Conservation (phyloP, 2,797 vertebrate genomes). For the Lithobates sylvaticus region DNA sequence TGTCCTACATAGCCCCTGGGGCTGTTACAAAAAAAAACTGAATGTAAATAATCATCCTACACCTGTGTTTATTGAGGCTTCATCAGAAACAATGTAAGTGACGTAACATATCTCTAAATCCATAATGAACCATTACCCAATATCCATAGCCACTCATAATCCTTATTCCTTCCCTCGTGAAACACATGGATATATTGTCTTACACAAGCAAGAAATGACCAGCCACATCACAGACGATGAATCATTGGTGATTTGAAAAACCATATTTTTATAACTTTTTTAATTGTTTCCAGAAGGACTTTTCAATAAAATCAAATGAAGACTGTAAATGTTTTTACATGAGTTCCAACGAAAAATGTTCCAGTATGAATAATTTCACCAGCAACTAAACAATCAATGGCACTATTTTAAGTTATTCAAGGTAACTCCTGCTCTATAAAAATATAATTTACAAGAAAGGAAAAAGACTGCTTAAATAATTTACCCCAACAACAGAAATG, state of each 20-base stretch:
- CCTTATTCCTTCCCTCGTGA: conserved; percentile 1
- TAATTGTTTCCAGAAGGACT: conserved; percentile 48
- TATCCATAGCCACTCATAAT: not conserved
- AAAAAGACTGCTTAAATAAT: conserved; percentile 15
- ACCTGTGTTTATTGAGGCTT: too few relatives aligned
- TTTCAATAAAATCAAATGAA: conserved; percentile 35
- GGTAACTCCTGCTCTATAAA: conserved; percentile 6
- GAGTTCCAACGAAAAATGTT: conserved; percentile 12
- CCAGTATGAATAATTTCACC: conserved; percentile 13
- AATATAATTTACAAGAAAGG: conserved; percentile 21
- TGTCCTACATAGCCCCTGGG: too few relatives aligned
- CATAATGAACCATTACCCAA: not conserved
- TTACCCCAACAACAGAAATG: not conserved
- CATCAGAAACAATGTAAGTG: too few relatives aligned
- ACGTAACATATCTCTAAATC: too few relatives aligned
- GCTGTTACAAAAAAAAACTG: too few relatives aligned
- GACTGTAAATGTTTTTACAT: conserved; percentile 29
- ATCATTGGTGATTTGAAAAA: conserved; percentile 37
- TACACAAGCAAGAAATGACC: conserved; percentile 15
- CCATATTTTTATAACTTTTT: conserved; percentile 36
- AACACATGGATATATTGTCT: conserved; percentile 24
- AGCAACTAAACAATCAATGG: conserved; percentile 20
- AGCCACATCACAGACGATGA: conserved; percentile 49
- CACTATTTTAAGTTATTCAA: conserved; percentile 35
- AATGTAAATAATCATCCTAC: too few relatives aligned